A percentile compares a stretch with the other conserved stretches of the same genome.
These are phyloP conservation scores for Megaceryle alcyon DNA, from an alignment of 2,797 vertebrate genomes.

Conservation along the genomic window DNA sequence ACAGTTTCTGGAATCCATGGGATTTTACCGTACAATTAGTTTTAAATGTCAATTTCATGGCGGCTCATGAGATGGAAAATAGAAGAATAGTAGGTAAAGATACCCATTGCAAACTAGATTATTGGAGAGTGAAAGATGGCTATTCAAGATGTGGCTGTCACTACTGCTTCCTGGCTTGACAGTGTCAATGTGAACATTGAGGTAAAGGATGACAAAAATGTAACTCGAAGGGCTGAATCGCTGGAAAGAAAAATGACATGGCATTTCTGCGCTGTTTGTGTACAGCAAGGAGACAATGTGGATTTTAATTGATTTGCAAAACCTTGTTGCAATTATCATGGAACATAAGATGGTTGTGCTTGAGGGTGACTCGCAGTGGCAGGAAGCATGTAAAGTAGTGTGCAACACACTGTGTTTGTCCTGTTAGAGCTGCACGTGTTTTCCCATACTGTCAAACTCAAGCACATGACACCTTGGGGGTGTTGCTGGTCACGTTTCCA, in stretches of 20 bases:
- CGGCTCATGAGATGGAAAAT: conserved; percentile 85
- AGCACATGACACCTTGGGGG: accelerated
- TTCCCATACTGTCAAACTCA: neutral
- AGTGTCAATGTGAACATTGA: neutral
- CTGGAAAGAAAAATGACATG: neutral
- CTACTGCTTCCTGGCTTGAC: conserved; percentile 17
- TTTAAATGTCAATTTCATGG: conserved; percentile 98
- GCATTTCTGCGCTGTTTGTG: neutral
- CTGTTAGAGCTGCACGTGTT: neutral
- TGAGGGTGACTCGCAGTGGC: neutral
- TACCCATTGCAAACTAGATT: conserved; percentile 63
- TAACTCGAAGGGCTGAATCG: neutral
- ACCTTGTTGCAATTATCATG: neutral
- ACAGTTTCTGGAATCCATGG: conserved; percentile 75
- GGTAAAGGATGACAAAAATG: conserved; percentile 37
- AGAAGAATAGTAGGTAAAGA: conserved; percentile 72
- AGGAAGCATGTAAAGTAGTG: neutral
- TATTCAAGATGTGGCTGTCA: conserved; percentile 46
- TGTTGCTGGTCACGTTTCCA: neutral
- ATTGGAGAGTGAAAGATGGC: conserved; percentile 61
- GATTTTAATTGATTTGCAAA: conserved; percentile 46
- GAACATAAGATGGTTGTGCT: neutral
- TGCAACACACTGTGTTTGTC: neutral
- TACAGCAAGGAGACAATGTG: neutral
- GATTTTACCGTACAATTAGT: conserved; percentile 89